A percentile compares a stretch with the other conserved stretches of the same genome.
phyloP scores from a whole-genome alignment of 35 echinoderm and acorn worm genomes.

The Chiridota heheva region DNA sequence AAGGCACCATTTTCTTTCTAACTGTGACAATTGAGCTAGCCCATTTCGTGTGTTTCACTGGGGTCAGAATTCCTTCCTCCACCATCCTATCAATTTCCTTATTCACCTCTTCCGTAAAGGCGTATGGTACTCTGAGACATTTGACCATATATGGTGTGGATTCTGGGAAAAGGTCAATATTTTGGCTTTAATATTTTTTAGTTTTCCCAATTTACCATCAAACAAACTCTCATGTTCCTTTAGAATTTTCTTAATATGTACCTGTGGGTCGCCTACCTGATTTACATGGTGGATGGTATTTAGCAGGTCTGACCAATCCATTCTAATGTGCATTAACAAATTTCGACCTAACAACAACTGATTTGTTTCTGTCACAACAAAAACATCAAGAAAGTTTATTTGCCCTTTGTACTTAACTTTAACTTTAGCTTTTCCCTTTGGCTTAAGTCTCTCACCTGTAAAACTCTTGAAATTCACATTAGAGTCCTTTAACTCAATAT shows the following conservation, averaged over 20 bases:
- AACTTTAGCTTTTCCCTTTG: slow-evolving; percentile 13
- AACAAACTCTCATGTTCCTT: slow-evolving; percentile 24
- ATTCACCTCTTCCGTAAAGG: slow-evolving; percentile 34
- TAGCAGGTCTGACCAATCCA: slow-evolving; percentile 36
- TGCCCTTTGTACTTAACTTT: slow-evolving; percentile 43
- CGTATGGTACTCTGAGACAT: slow-evolving; percentile 46
- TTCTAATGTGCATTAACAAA: slow-evolving; percentile 15
- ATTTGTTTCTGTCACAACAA: slow-evolving; percentile 33
- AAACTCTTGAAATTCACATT: slow-evolving; percentile 45
- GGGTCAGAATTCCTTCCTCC: slow-evolving; percentile 10
- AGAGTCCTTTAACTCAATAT: slow-evolving; percentile 24
- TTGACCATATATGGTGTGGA: slow-evolving; percentile 24
- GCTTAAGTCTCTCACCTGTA: slow-evolving; percentile 33
- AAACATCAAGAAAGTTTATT: slow-evolving; percentile 19
- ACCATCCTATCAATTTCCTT: slow-evolving; percentile 23
- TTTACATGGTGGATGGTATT: slow-evolving; percentile 12
- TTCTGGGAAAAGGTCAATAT: not conserved
- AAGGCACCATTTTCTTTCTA: slow-evolving; percentile 17
- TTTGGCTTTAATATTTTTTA: slow-evolving; percentile 41
- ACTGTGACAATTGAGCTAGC: slow-evolving; percentile 12
- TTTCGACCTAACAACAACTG: slow-evolving; percentile 48
- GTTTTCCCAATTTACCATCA: slow-evolving; percentile 40
- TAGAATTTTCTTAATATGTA: slow-evolving; percentile 15
- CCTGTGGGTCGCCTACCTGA: not conserved
- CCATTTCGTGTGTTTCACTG: not conserved